Evolutionary conservation across 2,113 vertebrate species (phyloP).

Genomic region (Scytalopus superciliaris): DNA sequence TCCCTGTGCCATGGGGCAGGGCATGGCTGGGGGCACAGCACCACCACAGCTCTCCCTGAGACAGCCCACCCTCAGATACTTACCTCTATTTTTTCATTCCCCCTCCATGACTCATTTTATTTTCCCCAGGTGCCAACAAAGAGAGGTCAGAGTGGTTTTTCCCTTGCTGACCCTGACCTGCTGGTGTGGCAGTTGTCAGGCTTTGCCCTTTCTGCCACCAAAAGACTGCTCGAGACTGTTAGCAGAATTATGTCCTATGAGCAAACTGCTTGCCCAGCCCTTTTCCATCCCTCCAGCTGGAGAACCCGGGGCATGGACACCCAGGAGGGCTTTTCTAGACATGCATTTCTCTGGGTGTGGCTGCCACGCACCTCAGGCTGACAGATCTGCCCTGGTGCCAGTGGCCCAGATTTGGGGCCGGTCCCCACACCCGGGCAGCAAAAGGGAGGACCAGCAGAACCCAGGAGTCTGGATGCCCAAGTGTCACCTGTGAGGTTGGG

Average conservation of each 20-base stretch:
- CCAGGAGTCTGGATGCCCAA: not conserved
- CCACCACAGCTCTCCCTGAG: not conserved
- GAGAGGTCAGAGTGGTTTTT: not conserved
- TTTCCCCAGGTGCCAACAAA: not conserved
- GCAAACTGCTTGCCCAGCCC: not conserved
- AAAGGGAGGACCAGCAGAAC: not conserved
- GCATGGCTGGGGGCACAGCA: not conserved
- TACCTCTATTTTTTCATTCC: not conserved
- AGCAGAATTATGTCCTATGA: accelerated
- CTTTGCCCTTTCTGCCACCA: not conserved
- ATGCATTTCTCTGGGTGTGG: not conserved
- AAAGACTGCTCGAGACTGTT: not conserved
- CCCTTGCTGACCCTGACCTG: not conserved
- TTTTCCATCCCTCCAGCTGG: not conserved
- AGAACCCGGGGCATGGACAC: not conserved
- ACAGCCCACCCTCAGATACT: not conserved
- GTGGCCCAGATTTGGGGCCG: not conserved
- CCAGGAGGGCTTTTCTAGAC: not conserved
- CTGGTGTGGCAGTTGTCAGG: not conserved
- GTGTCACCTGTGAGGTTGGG: not conserved
- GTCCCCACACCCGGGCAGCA: not conserved
- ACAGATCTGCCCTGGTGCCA: not conserved
- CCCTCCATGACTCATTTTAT: not conserved
- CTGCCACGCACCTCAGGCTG: not conserved
- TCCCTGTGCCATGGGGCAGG: not conserved